A percentile compares a stretch with the other conserved stretches of the same genome.
These are phyloP conservation scores for Lagocephalus sceleratus DNA, from an alignment of 2,797 vertebrate species.

Conservation along the genomic window DNA sequence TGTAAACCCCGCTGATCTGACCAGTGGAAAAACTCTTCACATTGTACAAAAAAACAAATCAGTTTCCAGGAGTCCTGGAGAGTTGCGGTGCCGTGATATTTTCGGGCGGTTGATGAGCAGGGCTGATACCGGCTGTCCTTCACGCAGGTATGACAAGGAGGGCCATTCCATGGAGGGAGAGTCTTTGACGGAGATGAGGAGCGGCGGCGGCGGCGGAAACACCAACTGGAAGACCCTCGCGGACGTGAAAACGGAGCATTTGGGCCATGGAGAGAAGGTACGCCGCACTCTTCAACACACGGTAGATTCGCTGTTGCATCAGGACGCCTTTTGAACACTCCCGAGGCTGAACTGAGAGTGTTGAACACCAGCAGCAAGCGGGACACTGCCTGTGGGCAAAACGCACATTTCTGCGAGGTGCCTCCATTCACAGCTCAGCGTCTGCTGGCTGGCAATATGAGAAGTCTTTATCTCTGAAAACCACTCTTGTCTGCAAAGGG, in stretches of 20 bases:
- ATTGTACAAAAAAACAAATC: background rate
- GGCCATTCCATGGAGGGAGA: constrained; percentile 85
- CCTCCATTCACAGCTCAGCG: constrained; percentile 17
- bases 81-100: too few relatives aligned
- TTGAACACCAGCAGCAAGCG: constrained; percentile 41
- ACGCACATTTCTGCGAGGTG: constrained; percentile 3
- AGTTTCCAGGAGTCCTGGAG: too few relatives aligned
- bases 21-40: constrained; percentile 28
- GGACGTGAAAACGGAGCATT: constrained; percentile 89
- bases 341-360: constrained; percentile 39
- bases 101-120: background rate
- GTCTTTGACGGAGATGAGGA: constrained; percentile 86
- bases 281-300: background rate
- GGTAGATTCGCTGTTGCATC: constrained; percentile 39
- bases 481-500: too few relatives aligned
- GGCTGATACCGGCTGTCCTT: constrained; percentile 8
- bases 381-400: constrained; percentile 18
- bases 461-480: too few relatives aligned
- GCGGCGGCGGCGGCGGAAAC: constrained; percentile 60
- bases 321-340: constrained; percentile 31
- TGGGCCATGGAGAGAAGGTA: constrained; percentile 98
- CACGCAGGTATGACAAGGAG: constrained; percentile 90
- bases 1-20: constrained; percentile 59
- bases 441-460: background rate
- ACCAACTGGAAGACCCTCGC: constrained; percentile 90